Base-by-base conservation (phyloP, 2,888 invertebrate genomes). In the Volucella zonaria region DNA sequence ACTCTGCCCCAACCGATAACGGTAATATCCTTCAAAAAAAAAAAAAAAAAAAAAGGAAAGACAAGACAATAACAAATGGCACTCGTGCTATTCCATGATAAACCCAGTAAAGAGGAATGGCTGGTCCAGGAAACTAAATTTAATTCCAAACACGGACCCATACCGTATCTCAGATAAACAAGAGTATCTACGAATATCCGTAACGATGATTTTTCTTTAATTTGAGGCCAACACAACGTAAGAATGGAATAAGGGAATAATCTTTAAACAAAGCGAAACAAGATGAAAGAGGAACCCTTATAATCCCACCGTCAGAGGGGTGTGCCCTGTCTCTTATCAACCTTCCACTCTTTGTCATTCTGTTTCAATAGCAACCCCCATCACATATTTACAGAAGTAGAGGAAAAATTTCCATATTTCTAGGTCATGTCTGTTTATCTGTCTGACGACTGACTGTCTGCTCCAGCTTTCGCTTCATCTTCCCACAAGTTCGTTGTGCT, bases 341-440 rank as follows among this genome's bases (percentile, higher is more conserved):
- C 31, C 43, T 38, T 64, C n/a, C 3, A 15, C 61, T 3, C 14
- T 6, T 12, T 56, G 66, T 51, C 31, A 31, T 31, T 31, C 4
- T 14, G 12, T 14, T 14, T 14, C 8, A n/a, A 15, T 14, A 49
- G 49, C 8, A 75, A 64, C 31, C 38, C 62, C 11, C 40, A 38
- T n/a, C 10, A 40, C 10, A 31, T 31, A 31, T 31, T 31, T 31
- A 31, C 52, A 10, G 23, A 11, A 8, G 45, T 31, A 14, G 31
- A 49, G 45, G 71, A 67, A 54, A 67, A 81, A 77, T 85, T 76
- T 81, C 76, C 85, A 77, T 81, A 85, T 85, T 85, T 85, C 76
- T 85, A 85, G 85, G 85, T 85, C 85, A 85, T 80, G 85, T 80
- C 85, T 85, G 81, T 85, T 85, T 85, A 85, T 85, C 85, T 77